A percentile compares a stretch with the other conserved stretches of the same genome.
Evolutionary conservation across 2,113 vertebrate species (phyloP).

Genomic region (Gila orcuttii): DNA sequence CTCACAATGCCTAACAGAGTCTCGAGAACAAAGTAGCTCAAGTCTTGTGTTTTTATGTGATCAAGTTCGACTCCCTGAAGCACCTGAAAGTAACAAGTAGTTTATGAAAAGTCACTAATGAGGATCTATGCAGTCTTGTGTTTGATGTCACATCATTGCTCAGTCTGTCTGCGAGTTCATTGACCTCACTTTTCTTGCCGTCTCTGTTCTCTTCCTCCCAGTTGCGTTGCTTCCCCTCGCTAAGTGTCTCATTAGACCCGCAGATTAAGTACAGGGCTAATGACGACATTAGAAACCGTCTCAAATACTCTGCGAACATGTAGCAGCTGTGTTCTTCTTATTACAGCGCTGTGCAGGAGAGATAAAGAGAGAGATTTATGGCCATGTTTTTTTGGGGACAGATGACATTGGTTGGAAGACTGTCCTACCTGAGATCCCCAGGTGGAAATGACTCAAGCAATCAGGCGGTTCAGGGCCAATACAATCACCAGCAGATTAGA

Average conservation of each 20-base stretch:
- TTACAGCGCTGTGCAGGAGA: not conserved
- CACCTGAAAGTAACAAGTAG: not conserved
- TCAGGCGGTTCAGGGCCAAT: not conserved
- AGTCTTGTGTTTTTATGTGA: not conserved
- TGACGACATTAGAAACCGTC: conserved; percentile 5
- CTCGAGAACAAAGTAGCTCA: not conserved
- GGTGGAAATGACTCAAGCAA: conserved; percentile 16
- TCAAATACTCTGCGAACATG: not conserved
- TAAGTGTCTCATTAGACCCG: conserved; percentile 26
- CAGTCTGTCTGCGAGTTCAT: not conserved
- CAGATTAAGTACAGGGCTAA: conserved; percentile 3
- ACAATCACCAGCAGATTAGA: not conserved
- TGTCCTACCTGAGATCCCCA: not conserved
- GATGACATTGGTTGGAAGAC: conserved; percentile 7
- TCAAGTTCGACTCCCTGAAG: not conserved
- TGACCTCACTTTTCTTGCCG: conserved; percentile 11
- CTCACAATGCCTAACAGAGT: conserved; percentile 7
- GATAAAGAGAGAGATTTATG: not conserved
- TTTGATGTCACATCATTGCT: conserved; percentile 17
- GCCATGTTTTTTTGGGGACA: not conserved
- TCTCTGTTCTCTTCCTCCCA: conserved; percentile 8
- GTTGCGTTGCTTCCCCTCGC: not conserved
- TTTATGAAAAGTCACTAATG: conserved; percentile 29
- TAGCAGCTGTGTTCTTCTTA: not conserved
- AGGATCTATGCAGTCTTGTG: not conserved